A percentile compares a stretch with the other conserved stretches of the same genome.
phyloP scores from a whole-genome alignment of 2,113 vertebrate species.

The Macquaria australasica region DNA sequence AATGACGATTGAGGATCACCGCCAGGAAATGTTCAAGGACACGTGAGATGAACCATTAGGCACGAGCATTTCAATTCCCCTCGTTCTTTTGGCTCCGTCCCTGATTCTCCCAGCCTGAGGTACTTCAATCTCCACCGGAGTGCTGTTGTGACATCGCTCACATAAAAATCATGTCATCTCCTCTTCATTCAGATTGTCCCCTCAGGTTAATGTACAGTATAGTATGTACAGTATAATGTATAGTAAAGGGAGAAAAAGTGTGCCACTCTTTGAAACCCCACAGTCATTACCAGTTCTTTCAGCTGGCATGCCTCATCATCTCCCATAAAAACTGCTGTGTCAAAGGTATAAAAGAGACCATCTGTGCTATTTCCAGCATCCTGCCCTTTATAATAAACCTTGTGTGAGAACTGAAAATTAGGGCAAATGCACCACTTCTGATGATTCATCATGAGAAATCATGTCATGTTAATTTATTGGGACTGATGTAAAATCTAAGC shows the following conservation, averaged over 20 bases:
- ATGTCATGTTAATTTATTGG: slow-evolving; percentile 30
- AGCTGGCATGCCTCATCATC: slow-evolving; percentile 47
- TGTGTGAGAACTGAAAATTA: slow-evolving; percentile 47
- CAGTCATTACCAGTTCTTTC: slow-evolving; percentile 58
- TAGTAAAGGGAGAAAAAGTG: slow-evolving; percentile 42
- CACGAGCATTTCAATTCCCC: slow-evolving; percentile 41
- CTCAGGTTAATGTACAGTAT: slow-evolving; percentile 54
- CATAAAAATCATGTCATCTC: slow-evolving; percentile 52
- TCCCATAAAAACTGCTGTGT: slow-evolving; percentile 54
- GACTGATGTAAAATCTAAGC: slow-evolving; percentile 24
- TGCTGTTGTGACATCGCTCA: slow-evolving; percentile 52
- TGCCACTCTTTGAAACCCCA: slow-evolving; percentile 54
- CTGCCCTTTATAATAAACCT: slow-evolving; percentile 43
- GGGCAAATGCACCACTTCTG: slow-evolving; percentile 36
- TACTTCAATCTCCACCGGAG: slow-evolving; percentile 42
- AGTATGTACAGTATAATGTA: no score
- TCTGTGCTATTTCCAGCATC: slow-evolving; percentile 64
- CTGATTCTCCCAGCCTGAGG: slow-evolving; percentile 51
- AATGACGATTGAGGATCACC: slow-evolving; percentile 51
- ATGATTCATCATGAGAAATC: slow-evolving; percentile 45
- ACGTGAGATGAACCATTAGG: slow-evolving; percentile 60
- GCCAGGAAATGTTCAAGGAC: slow-evolving; percentile 75
- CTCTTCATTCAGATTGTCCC: slow-evolving; percentile 49
- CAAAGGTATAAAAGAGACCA: slow-evolving; percentile 60
- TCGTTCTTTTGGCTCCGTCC: slow-evolving; percentile 32